Percentiles rank a stretch among this genome's conserved stretches.
phyloP scores from a whole-genome alignment of 2,113 vertebrate genomes.

The Ia io region DNA sequence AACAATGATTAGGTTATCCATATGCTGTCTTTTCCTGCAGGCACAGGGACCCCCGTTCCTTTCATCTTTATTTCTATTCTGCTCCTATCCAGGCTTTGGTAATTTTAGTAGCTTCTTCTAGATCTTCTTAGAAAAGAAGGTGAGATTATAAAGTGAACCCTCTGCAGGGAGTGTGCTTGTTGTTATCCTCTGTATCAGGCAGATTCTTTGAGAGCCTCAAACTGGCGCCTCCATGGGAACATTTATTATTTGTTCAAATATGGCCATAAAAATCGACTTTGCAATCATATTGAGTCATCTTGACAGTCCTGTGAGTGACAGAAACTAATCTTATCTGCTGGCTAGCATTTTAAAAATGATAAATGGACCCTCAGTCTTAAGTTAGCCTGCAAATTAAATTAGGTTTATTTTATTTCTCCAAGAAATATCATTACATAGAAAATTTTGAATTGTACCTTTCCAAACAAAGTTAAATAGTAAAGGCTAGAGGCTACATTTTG shows the following conservation, averaged over 20 bases:
- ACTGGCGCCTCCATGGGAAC: slow-evolving; percentile 34
- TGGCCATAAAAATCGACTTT: slow-evolving; percentile 70
- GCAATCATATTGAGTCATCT: slow-evolving; percentile 68
- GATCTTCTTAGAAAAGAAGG: slow-evolving; percentile 16
- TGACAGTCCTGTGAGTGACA: slow-evolving; percentile 70
- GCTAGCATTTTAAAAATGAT: slow-evolving; percentile 72
- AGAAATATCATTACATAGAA: slow-evolving; percentile 70
- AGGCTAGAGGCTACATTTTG: slow-evolving; percentile 58
- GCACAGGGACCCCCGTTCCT: slow-evolving; percentile 4
- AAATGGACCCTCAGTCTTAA: slow-evolving; percentile 68
- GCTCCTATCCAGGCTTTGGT: slow-evolving; percentile 18
- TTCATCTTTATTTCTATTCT: slow-evolving; percentile 34
- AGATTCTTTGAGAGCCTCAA: slow-evolving; percentile 52
- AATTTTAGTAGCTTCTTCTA: slow-evolving; percentile 27
- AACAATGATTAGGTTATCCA: slow-evolving; percentile 42
- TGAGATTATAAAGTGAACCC: slow-evolving; percentile 33
- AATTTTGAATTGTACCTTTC: slow-evolving; percentile 68
- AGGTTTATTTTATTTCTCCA: slow-evolving; percentile 71
- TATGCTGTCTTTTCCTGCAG: background rate
- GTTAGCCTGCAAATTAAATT: slow-evolving; percentile 74
- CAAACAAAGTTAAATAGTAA: slow-evolving; percentile 61
- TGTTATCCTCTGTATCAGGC: background rate
- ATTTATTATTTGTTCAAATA: slow-evolving; percentile 72
- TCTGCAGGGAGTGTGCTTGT: background rate
- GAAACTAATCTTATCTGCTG: slow-evolving; percentile 72